These are phyloP conservation scores for Zosterops borbonicus DNA, from an alignment of 2,113 vertebrate genomes.

Conservation along the genomic window DNA sequence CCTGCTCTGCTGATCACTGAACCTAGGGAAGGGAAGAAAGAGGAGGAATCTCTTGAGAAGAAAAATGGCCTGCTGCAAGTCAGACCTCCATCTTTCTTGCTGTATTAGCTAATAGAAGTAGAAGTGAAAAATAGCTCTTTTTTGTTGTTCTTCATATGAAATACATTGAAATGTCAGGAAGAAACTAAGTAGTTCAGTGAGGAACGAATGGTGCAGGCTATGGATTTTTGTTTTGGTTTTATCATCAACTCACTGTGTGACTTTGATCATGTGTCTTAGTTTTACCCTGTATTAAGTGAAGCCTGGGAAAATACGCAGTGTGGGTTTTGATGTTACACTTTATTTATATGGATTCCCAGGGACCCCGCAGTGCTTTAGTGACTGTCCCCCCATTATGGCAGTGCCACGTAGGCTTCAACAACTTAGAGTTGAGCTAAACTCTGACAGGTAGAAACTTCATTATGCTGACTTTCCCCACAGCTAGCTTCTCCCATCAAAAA, in stretches of 20 bases:
- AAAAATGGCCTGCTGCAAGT: neutral
- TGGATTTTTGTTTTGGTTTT: conserved; percentile 20
- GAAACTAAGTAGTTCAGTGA: neutral
- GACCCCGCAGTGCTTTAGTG: neutral
- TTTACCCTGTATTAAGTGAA: neutral
- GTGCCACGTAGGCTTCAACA: neutral
- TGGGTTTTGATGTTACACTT: neutral
- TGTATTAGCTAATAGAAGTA: neutral
- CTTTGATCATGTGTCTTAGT: conserved; percentile 19
- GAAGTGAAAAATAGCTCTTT: neutral
- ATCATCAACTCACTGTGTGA: neutral
- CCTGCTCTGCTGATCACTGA: neutral
- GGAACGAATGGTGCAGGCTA: neutral
- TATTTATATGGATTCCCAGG: neutral
- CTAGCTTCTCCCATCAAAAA: neutral
- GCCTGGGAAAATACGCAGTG: neutral
- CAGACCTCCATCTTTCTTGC: neutral
- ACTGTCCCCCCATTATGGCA: neutral
- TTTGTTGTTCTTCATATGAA: neutral
- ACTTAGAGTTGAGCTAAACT: neutral
- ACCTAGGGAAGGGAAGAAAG: neutral
- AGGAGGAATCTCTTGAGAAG: neutral
- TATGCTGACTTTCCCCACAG: neutral
- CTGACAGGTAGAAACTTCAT: neutral
- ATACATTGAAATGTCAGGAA: neutral